Base-by-base conservation (phyloP, 53 echinoderm and acorn worm genomes). In the Mesocentrotus franciscanus region DNA sequence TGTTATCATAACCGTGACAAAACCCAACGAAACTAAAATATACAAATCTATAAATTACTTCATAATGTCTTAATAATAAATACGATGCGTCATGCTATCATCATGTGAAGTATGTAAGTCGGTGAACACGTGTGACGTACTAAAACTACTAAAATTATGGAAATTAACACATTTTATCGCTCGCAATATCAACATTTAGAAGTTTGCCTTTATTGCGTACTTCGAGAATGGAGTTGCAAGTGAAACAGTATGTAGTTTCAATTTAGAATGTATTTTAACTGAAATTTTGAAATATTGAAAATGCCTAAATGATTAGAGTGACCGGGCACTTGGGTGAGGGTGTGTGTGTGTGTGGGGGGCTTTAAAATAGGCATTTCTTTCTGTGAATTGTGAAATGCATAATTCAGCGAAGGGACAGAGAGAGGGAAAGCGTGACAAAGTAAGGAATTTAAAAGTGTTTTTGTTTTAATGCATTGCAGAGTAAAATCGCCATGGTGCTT, bases 11-110 rank as follows among this genome's bases (percentile, higher is more conserved):
- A 70, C 92, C 92, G 62, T 92, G 68, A 70, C n/a, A 36, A 26
- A 39, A 66, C 61, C 16, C 34, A 92, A 68, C 92, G 92, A 92
- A 92, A 92, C 92, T 66, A 92, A 92, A 92, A 92, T 92, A 92
- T 62, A 92, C 92, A 92, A 35, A 92, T 64, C 92, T n/a, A 66
- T 92, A 92, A 92, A 92, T 92, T 92, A 92, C 9, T 90, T 61
- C 59, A 61, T 30, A 90, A 33, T 20, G 81, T 36, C 33, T 81
- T 81, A 81, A 81, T 81, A 81, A 22, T 42, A 5, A 30, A 20
- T 42, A 81, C 42, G 81, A 81, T 81, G 36, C 36, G 81, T 81
- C 81, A 81, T 42, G 36, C 81, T 16, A 39, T 13, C 33, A 22
- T 20, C 22, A 81, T 81, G 81, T 20, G 81, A 81, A 42, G 36